Conservation (phyloP, 2,888 invertebrate genomes). For the Theretra japonica region DNA sequence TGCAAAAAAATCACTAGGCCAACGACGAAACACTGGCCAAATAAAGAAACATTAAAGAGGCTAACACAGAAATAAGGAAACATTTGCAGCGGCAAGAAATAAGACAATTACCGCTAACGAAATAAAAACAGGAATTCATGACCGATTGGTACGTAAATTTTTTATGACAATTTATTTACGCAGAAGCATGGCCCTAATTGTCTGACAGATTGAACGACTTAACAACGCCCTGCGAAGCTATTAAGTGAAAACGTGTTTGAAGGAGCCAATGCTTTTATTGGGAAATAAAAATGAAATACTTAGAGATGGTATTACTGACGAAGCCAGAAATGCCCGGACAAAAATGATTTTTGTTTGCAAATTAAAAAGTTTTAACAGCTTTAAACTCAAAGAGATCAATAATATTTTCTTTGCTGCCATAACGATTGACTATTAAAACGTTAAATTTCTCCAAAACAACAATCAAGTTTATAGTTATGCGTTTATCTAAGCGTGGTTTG, state of each 20-base stretch:
- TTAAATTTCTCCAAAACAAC: not conserved
- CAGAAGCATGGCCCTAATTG: not conserved
- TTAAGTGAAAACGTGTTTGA: conserved; percentile 9
- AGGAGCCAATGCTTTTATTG: not conserved
- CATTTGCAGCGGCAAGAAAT: not conserved
- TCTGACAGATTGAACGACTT: conserved; percentile 14
- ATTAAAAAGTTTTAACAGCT: too few species aligned
- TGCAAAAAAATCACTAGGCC: not conserved
- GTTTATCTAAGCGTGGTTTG: not conserved
- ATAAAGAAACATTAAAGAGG: not conserved
- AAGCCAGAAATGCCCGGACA: not conserved
- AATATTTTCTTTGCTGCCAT: not conserved
- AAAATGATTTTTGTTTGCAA: too few species aligned
- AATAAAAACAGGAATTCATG: conserved; percentile 12
- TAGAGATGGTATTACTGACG: not conserved
- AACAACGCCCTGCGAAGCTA: not conserved
- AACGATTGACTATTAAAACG: not conserved
- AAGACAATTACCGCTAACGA: conserved; percentile 19
- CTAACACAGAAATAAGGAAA: conserved; percentile 11
- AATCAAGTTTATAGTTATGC: not conserved
- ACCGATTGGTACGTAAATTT: conserved; percentile 15
- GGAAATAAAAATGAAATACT: not conserved
- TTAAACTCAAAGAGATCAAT: not conserved
- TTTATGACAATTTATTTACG: conserved; percentile 23
- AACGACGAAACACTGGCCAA: not conserved